phyloP scores from a whole-genome alignment of 2,888 invertebrate genomes.

The Drosophila buzzatii region DNA sequence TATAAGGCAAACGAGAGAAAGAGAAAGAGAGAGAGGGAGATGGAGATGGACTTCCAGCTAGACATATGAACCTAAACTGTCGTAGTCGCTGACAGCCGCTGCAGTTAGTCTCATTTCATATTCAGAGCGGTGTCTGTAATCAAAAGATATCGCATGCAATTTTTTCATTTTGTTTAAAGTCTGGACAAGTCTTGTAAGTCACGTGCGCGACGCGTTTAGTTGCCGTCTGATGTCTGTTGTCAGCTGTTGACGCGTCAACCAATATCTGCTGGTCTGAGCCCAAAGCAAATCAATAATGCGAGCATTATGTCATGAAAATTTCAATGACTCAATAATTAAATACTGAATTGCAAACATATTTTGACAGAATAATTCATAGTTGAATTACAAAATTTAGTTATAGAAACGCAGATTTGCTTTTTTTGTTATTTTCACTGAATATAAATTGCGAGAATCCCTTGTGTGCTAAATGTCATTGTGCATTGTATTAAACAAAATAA shows the following conservation, averaged over 20 bases:
- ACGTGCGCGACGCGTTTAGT: conserved; percentile 59
- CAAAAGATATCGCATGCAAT: conserved; percentile 83
- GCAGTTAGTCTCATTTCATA: conserved; percentile 82
- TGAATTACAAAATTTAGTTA: conserved; percentile 5
- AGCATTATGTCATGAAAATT: conserved; percentile 15
- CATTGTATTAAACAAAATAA: no score
- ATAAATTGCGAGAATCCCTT: neutral
- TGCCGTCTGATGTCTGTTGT: conserved; percentile 34
- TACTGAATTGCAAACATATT: neutral
- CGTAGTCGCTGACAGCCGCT: conserved; percentile 54
- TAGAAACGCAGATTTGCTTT: neutral
- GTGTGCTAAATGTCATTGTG: neutral
- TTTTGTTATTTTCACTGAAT: neutral
- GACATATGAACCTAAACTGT: conserved; percentile 43
- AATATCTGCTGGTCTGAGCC: conserved; percentile 20
- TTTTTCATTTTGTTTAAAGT: conserved; percentile 44
- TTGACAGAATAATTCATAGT: neutral
- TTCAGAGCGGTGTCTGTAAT: conserved; percentile 83
- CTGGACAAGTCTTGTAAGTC: conserved; percentile 51
- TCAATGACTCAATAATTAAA: conserved; percentile 18
- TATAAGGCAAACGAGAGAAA: neutral
- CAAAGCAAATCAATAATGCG: conserved; percentile 38
- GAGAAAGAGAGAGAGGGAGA: neutral
- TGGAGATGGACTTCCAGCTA: conserved; percentile 20
- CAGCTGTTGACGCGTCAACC: conserved; percentile 4